Evolutionary conservation across 1,140 invertebrate genomes (phyloP).

Genomic region (Sogatella furcifera): DNA sequence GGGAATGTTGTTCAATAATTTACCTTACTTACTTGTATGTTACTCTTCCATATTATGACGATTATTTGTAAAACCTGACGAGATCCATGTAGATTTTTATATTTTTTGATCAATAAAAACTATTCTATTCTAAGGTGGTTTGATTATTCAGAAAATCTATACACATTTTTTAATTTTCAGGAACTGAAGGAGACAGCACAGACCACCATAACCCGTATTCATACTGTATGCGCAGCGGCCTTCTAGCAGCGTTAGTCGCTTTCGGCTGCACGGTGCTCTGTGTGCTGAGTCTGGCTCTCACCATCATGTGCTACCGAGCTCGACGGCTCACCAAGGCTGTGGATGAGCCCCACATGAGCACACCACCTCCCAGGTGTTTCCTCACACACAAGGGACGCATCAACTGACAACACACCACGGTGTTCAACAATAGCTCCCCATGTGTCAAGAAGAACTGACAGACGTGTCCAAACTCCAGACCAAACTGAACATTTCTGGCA

Average conservation of each 20-base stretch:
- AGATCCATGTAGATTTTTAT: too few species aligned
- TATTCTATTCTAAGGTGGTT: too few species aligned
- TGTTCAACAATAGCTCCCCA: too few species aligned
- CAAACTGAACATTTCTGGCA: too few species aligned
- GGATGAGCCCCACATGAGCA: constrained; percentile 4
- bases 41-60: too few species aligned
- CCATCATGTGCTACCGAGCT: constrained; percentile 59
- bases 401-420: constrained; percentile 36
- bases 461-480: too few species aligned
- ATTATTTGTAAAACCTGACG: too few species aligned
- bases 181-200: neutral
- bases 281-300: constrained; percentile 51
- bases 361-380: constrained; percentile 39
- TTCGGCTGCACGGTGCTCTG: constrained; percentile 54
- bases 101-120: too few species aligned
- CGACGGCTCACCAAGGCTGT: constrained; percentile 34
- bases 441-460: too few species aligned
- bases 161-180: neutral
- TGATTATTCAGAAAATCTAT: too few species aligned
- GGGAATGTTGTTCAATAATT: too few species aligned
- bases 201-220: constrained; percentile 19
- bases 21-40: too few species aligned
- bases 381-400: constrained; percentile 61
- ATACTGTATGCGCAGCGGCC: constrained; percentile 63
- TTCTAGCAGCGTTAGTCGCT: constrained; percentile 60